phyloP scores from a whole-genome alignment of 2,113 vertebrate genomes.

The Megaptera novaeangliae region DNA sequence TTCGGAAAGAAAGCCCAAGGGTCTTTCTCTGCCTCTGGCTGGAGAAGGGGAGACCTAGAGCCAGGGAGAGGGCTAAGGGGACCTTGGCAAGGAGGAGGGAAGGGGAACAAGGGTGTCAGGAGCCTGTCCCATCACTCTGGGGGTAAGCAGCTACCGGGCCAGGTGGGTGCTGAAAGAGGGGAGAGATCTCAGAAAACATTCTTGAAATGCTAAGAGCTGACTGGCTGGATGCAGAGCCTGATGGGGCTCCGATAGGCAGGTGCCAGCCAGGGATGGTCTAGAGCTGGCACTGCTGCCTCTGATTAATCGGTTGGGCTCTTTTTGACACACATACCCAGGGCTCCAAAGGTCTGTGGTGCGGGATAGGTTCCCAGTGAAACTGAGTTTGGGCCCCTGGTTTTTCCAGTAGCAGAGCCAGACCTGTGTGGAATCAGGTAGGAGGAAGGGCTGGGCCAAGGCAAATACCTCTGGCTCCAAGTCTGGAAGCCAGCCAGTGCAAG shows the following conservation, averaged over 20 bases:
- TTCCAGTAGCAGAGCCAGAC: constrained; percentile 13
- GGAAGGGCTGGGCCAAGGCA: not conserved
- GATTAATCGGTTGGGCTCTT: not conserved
- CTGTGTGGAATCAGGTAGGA: not conserved
- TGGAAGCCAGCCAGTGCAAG: not conserved
- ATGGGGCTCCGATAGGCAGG: not conserved
- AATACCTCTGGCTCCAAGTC: not conserved
- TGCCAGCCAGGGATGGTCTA: not conserved
- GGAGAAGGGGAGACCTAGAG: not conserved
- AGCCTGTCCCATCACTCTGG: not conserved
- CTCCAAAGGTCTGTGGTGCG: not conserved
- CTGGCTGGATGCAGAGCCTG: not conserved
- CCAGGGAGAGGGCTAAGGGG: not conserved
- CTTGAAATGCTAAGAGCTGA: not conserved
- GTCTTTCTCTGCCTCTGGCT: not conserved
- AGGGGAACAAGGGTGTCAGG: not conserved
- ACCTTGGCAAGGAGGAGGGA: not conserved
- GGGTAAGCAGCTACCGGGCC: not conserved
- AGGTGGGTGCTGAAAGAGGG: not conserved
- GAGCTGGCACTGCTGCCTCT: not conserved
- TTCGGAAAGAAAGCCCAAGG: not conserved
- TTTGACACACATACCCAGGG: not conserved
- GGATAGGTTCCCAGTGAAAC: constrained; percentile 19
- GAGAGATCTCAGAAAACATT: not conserved
- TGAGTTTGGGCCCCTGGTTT: not conserved